Evolutionary conservation across 2,888 invertebrate genomes (phyloP).

Genomic region (Onthophagus sagittarius): DNA sequence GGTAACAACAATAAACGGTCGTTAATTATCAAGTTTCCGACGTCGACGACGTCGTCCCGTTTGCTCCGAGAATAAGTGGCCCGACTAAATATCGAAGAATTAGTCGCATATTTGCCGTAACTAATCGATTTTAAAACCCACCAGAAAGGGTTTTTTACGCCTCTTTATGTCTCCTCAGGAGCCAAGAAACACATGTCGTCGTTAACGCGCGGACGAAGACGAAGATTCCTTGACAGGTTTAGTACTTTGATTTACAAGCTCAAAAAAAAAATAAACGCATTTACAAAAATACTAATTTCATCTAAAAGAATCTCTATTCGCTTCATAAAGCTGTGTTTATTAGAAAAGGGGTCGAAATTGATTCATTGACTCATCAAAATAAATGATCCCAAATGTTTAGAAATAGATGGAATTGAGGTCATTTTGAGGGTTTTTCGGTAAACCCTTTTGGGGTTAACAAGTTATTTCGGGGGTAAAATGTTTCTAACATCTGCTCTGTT

Average conservation of each 20-base stretch:
- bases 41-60: constrained; percentile 3
- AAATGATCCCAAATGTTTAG: not conserved
- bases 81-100: constrained; percentile 19
- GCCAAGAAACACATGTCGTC: not conserved
- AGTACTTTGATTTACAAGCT: constrained; percentile 39
- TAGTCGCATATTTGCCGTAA: constrained; percentile 21
- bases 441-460: not conserved
- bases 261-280: not conserved
- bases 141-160: constrained; percentile 31
- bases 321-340: not conserved
- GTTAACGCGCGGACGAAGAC: not conserved
- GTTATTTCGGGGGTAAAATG: not conserved
- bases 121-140: constrained; percentile 31
- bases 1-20: not conserved
- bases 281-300: not conserved
- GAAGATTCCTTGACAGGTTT: constrained; percentile 40
- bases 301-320: not conserved
- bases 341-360: not conserved
- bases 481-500: not conserved
- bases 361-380: not conserved
- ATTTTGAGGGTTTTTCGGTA: no score
- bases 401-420: not conserved
- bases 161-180: not conserved
- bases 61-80: constrained; percentile 5
- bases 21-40: not conserved